phyloP scores from a whole-genome alignment of 1,140 invertebrate genomes.

The Pseudomyrmex cubaensis region DNA sequence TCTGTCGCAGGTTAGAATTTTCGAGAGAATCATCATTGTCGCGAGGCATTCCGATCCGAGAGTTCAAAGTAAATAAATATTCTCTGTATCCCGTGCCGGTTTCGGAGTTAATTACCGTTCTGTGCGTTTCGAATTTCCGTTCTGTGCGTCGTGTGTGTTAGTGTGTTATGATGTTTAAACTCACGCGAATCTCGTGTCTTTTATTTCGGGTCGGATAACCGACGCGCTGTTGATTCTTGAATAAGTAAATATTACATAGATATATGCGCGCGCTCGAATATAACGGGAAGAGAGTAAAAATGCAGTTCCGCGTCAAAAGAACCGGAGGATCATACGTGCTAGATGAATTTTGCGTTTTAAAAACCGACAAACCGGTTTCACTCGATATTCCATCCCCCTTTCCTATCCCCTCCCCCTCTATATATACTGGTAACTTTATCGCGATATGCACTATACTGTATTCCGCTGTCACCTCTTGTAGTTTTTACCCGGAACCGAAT shows the following conservation, averaged over 20 bases:
- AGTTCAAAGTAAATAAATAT: conserved; percentile 29
- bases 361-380: conserved; percentile 55
- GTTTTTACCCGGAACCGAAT: conserved; percentile 37
- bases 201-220: conserved; percentile 18
- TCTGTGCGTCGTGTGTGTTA: background rate
- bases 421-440: conserved; percentile 50
- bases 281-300: conserved; percentile 23
- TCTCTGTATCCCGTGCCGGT: background rate
- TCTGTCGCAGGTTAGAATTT: background rate
- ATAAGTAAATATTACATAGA: conserved; percentile 50
- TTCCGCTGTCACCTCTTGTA: conserved; percentile 54
- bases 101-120: conserved; percentile 19
- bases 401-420: too few relatives aligned
- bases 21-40: background rate
- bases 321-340: conserved; percentile 46
- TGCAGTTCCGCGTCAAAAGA: conserved; percentile 44
- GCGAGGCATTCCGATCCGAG: conserved; percentile 3
- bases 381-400: conserved; percentile 61
- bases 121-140: background rate
- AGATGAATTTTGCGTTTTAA: conserved; percentile 61
- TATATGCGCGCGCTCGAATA: too few relatives aligned
- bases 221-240: conserved; percentile 42
- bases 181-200: conserved; percentile 28
- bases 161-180: conserved; percentile 21
- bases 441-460: conserved; percentile 62